phyloP scores from a whole-genome alignment of 1,140 invertebrate species.

The Brachionus asplanchnoidis region DNA sequence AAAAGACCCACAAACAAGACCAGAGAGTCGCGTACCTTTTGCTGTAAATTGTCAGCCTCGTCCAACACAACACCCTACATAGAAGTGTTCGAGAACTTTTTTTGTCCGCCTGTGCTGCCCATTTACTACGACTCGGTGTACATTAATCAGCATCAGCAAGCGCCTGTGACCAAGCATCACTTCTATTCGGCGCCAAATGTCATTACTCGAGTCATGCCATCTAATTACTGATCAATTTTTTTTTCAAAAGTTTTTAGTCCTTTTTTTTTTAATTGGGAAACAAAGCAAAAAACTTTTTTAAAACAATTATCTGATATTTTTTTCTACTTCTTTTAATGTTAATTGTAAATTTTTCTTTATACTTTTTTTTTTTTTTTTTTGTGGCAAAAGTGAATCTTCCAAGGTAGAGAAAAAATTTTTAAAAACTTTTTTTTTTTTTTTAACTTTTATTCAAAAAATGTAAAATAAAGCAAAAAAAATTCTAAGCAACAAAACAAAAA shows the following conservation, averaged over 20 bases:
- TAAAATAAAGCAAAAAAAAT: background rate
- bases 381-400: background rate
- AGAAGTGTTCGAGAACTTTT: constrained; percentile 37
- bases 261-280: background rate
- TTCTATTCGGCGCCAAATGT: constrained; percentile 26
- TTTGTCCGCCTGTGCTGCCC: constrained; percentile 30
- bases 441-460: background rate
- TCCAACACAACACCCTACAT: constrained; percentile 17
- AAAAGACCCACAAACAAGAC: background rate
- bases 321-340: background rate
- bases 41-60: constrained; percentile 36
- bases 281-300: background rate
- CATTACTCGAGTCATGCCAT: background rate
- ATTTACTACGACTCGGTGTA: constrained; percentile 18
- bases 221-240: background rate
- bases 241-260: background rate
- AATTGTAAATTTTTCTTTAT: background rate
- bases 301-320: constrained; percentile 27
- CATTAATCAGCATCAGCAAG: constrained; percentile 30
- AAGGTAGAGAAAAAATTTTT: background rate
- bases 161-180: constrained; percentile 9
- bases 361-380: background rate
- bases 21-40: background rate
- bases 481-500: background rate
- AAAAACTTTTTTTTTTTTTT: no score